Evolutionary conservation across 2,888 invertebrate species (phyloP).

Genomic region (Melieria crassipennis): DNA sequence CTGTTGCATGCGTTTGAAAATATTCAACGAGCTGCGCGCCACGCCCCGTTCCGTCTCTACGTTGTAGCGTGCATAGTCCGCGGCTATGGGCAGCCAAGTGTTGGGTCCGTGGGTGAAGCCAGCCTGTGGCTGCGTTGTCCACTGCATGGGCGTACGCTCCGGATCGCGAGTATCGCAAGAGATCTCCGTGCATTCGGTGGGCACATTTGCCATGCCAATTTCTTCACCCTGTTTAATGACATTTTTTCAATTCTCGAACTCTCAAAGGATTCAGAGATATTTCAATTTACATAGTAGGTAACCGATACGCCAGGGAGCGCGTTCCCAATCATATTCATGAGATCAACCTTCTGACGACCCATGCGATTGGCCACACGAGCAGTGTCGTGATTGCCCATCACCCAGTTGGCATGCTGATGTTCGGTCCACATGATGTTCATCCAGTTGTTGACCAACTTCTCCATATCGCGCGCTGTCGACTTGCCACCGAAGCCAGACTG

Average conservation of each 20-base stretch:
- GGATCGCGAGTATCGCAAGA: slow-evolving; percentile 67
- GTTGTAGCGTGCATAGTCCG: slow-evolving; percentile 71
- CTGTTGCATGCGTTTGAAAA: slow-evolving; percentile 69
- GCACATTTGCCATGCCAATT: slow-evolving; percentile 70
- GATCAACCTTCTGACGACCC: slow-evolving; percentile 73
- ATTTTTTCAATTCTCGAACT: too few species aligned
- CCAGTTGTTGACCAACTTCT: slow-evolving; percentile 69
- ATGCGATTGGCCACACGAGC: slow-evolving; percentile 72
- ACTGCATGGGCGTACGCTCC: slow-evolving; percentile 72
- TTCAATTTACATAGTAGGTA: slow-evolving; percentile 74
- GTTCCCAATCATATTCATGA: slow-evolving; percentile 75
- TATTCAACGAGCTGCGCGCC: slow-evolving; percentile 69
- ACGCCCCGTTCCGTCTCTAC: slow-evolving; percentile 68
- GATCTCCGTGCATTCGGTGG: slow-evolving; percentile 61
- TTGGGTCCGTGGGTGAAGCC: slow-evolving; percentile 70
- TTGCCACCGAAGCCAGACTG: slow-evolving; percentile 68
- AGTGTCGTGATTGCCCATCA: slow-evolving; percentile 78
- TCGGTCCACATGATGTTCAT: slow-evolving; percentile 68
- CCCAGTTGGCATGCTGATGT: slow-evolving; percentile 72
- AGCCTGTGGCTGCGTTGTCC: slow-evolving; percentile 67
- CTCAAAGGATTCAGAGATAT: background rate
- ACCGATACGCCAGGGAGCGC: slow-evolving; percentile 80
- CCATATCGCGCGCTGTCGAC: slow-evolving; percentile 69
- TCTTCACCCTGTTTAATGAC: slow-evolving; percentile 71
- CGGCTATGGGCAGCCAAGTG: slow-evolving; percentile 77